These are phyloP conservation scores for Rhinichthys osculus DNA, from an alignment of 2,797 vertebrate genomes.

Conservation along the genomic window DNA sequence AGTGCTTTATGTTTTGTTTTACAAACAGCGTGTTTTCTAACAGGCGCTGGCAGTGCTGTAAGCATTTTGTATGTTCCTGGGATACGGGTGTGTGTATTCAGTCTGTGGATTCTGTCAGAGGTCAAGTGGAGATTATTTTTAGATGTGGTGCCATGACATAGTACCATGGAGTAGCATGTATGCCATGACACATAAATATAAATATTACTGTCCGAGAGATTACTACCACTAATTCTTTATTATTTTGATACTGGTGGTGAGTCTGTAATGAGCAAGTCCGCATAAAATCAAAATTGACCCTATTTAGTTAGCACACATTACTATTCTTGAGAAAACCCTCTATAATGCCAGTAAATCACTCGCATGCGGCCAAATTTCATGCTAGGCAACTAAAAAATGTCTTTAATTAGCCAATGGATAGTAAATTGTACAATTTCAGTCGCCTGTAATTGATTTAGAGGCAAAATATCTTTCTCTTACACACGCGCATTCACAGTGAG, in stretches of 20 bases:
- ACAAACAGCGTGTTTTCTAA: background rate
- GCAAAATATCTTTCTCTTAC: too few species aligned
- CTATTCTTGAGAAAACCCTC: background rate
- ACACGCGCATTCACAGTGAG: too few species aligned
- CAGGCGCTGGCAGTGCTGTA: background rate
- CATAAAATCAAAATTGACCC: background rate
- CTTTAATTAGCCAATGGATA: too few species aligned
- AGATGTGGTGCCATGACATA: background rate
- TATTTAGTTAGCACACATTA: background rate
- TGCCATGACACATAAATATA: background rate
- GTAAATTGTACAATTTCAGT: too few species aligned
- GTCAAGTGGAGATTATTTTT: background rate
- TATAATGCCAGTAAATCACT: too few species aligned
- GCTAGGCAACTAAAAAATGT: too few species aligned
- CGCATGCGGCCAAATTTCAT: too few species aligned
- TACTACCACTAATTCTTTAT: background rate
- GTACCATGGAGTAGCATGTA: background rate
- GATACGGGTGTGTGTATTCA: background rate
- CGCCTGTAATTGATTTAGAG: too few species aligned
- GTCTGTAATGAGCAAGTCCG: background rate
- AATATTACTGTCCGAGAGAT: background rate
- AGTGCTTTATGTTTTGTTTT: conserved; percentile 2
- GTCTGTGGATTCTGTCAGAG: background rate
- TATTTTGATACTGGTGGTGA: background rate
- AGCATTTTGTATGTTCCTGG: too few species aligned